phyloP scores from a whole-genome alignment of 2,888 invertebrate genomes.

The Stramonita haemastoma region DNA sequence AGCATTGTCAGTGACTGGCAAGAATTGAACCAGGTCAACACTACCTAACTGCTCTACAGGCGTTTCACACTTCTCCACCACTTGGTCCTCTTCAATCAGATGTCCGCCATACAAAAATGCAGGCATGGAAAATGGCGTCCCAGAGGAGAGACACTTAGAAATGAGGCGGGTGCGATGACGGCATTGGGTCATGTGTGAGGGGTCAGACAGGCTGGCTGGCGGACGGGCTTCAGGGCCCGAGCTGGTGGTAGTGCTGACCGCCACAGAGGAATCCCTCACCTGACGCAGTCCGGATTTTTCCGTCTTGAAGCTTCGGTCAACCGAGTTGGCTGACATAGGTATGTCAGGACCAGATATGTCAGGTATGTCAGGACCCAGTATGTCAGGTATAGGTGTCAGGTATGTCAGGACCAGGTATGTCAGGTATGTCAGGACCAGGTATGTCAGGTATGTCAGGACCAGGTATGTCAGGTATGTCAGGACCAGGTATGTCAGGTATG shows the following conservation, averaged over 20 bases:
- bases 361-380: too few species aligned
- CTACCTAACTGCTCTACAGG: neutral
- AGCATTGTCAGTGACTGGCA: neutral
- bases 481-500: too few species aligned
- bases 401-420: too few species aligned
- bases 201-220: too few species aligned
- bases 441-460: too few species aligned
- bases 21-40: neutral
- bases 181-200: neutral
- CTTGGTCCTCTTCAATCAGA: neutral
- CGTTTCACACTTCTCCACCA: neutral
- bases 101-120: neutral
- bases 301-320: neutral
- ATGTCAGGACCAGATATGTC: too few species aligned
- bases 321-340: neutral
- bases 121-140: too few species aligned
- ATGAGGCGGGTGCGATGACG: neutral
- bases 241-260: neutral
- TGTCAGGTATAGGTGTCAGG: too few species aligned
- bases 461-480: too few species aligned
- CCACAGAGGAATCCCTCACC: neutral
- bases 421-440: too few species aligned
- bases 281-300: neutral
- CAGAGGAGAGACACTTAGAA: neutral
- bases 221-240: neutral